These are phyloP conservation scores for rat (Rattus norvegicus) DNA, from an alignment of 2,113 vertebrate genomes.

Conservation along the genomic window GRCr8 NC_086020.1:172681001-172681500, in stretches of 20 bases:
- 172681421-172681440: background rate
- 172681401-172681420: background rate
- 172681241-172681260: background rate
- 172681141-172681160: background rate
- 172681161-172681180: background rate
- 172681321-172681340: background rate
- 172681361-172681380: background rate
- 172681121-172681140: background rate
- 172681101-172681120: background rate
- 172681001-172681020: background rate
- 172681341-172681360: background rate
- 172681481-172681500: background rate
- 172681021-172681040: background rate
- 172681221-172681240: constrained; percentile 39
- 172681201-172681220: background rate
- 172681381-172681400: background rate
- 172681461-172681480: background rate
- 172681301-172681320: background rate
- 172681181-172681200: background rate
- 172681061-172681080: background rate
- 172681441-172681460: background rate
- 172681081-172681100: background rate
- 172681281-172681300: background rate
- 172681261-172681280: constrained; percentile 29
- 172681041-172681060: background rate